These are phyloP conservation scores for Xestia xanthographa DNA, from an alignment of 2,888 invertebrate genomes.

Conservation along the genomic window DNA sequence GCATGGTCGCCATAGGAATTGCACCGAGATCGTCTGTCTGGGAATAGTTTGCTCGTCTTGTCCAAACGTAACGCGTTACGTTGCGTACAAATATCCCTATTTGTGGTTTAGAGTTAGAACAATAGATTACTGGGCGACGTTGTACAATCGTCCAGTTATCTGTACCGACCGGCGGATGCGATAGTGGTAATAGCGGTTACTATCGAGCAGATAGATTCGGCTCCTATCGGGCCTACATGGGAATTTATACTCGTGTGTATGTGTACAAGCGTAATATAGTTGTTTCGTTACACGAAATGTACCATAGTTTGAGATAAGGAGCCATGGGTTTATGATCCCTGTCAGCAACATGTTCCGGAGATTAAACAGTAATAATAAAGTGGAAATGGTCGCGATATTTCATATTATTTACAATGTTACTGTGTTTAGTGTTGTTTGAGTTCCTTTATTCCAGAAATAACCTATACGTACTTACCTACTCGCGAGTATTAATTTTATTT, in stretches of 20 bases:
- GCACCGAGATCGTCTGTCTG: constrained; percentile 68
- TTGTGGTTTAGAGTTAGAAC: constrained; percentile 76
- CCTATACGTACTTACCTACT: not conserved
- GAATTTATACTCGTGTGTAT: constrained; percentile 78
- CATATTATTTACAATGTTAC: constrained; percentile 56
- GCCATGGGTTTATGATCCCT: constrained; percentile 67
- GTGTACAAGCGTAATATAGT: constrained; percentile 63
- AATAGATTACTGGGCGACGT: constrained; percentile 82
- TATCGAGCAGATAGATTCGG: constrained; percentile 83
- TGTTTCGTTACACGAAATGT: constrained; percentile 66
- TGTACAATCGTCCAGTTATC: constrained; percentile 79
- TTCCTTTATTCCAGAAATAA: constrained; percentile 37
- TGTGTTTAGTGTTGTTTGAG: constrained; percentile 33
- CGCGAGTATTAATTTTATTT: not conserved
- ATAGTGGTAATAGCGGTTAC: constrained; percentile 87
- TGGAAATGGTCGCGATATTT: constrained; percentile 60
- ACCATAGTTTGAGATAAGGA: constrained; percentile 64
- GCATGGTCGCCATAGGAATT: constrained; percentile 72
- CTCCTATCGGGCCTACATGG: constrained; percentile 82
- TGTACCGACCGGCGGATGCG: constrained; percentile 81
- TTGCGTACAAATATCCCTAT: constrained; percentile 75
- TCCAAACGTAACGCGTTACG: constrained; percentile 36
- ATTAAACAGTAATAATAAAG: constrained; percentile 68
- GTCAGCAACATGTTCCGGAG: constrained; percentile 64
- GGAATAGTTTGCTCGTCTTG: constrained; percentile 68